Evolutionary conservation across 2,113 vertebrate genomes (phyloP).

Genomic region (Promerops cafer): DNA sequence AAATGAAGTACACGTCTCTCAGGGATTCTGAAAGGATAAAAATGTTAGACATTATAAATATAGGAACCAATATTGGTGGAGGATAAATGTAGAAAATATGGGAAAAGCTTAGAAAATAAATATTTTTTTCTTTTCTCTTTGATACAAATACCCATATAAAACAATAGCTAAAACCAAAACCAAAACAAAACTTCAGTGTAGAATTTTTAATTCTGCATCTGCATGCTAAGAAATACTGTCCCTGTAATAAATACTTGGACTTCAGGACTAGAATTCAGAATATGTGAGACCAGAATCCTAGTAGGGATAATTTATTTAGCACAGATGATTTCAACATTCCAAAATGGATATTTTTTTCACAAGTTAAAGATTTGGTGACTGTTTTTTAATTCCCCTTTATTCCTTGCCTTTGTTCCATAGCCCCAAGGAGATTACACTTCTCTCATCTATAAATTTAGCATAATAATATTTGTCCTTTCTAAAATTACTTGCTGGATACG

Average conservation of each 20-base stretch:
- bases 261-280: neutral
- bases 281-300: neutral
- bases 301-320: neutral
- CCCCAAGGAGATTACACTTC: neutral
- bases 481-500: neutral
- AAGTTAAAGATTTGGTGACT: neutral
- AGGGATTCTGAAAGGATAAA: neutral
- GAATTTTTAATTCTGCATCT: neutral
- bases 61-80: neutral
- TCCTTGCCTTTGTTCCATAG: neutral
- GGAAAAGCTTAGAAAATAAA: neutral
- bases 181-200: neutral
- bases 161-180: neutral
- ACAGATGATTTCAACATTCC: neutral
- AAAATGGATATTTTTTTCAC: neutral
- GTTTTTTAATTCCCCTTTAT: neutral
- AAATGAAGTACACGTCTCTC: neutral
- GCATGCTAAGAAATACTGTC: neutral
- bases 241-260: neutral
- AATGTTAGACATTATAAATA: neutral
- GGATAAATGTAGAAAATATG: neutral
- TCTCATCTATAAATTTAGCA: neutral
- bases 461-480: neutral
- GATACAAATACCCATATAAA: neutral
- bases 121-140: neutral